phyloP scores from a whole-genome alignment of 2,113 vertebrate species.

The Rhineura floridana region DNA sequence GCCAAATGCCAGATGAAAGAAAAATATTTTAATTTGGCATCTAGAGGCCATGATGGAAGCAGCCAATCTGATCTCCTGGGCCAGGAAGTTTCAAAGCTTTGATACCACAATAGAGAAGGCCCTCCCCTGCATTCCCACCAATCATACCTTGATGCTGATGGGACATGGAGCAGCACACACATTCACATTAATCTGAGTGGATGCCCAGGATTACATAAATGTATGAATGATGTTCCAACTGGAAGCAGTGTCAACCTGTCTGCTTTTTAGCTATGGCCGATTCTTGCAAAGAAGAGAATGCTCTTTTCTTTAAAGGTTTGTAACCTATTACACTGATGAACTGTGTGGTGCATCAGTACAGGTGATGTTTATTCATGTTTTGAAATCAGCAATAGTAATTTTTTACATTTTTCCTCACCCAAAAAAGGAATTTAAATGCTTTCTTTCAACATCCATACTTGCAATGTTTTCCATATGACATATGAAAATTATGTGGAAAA shows the following conservation, averaged over 20 bases:
- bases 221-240: no score
- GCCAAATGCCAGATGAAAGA: no score
- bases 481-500: constrained; percentile 25
- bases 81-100: neutral
- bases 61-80: neutral
- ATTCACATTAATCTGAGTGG: neutral
- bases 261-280: neutral
- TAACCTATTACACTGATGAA: neutral
- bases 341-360: neutral
- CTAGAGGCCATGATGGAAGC: neutral
- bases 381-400: constrained; percentile 36
- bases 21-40: neutral
- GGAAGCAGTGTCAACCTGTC: neutral
- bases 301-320: neutral
- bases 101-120: neutral
- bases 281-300: neutral
- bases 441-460: constrained; percentile 41
- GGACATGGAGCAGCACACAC: neutral
- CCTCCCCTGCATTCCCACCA: neutral
- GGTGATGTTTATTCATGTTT: constrained; percentile 45
- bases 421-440: constrained; percentile 25
- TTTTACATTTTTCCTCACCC: constrained; percentile 37
- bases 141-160: neutral
- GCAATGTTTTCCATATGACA: constrained; percentile 47
- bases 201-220: neutral